Evolutionary conservation across 2,113 vertebrate species (phyloP), one percentile per base, ranked within the genome.

Genomic region (Chloropsis cyanopogon): DNA sequence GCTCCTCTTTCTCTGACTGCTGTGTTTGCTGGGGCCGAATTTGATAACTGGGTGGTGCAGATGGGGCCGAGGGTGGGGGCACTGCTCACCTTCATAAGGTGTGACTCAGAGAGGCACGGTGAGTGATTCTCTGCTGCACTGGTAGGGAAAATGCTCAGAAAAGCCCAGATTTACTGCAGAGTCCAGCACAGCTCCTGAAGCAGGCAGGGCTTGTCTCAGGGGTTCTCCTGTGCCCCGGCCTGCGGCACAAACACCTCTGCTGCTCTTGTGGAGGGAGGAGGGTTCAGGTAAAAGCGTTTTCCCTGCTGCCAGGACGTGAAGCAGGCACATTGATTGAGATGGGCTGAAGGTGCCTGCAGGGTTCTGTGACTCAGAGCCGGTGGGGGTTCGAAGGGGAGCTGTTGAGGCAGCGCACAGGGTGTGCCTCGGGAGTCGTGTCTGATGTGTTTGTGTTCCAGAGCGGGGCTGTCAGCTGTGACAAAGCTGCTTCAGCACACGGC

Each of bases 281-380:
- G 9, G 19, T 1, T 24, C 33, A 13, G 53, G 49, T 47, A 35
- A 17, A 49, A 47, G n/a, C 2, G 31, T 33, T 49, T 64, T 46
- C 24, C 41, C 22, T 63, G 71, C 46, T 49, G 59, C 9, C 1
- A 47, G 66, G 56, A 17, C 4, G 1, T 4, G 57, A 77, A 63
- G 3, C 24, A 22, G 60, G 50, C 3, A 1, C 1, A 13, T 8
- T 6, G 72, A 33, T 39, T 65, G 19, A 46, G 35, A 42, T 0
- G 35, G 35, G 80, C 64, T 50, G 83, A 59, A 37, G 52, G 77
- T 12, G 71, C 35, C 78, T 70, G 64, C 33, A 5, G 41, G 31
- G 37, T 15, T 28, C 33, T 25, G 81, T 96, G 95, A 92, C 35
- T 91, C 84, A 60, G 47, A 23, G 39, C 33, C 14, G 42, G 3